Evolutionary conservation across 2,888 invertebrate genomes (phyloP), one percentile per base, ranked within the genome.

Genomic region (Ptychoptera contaminata): DNA sequence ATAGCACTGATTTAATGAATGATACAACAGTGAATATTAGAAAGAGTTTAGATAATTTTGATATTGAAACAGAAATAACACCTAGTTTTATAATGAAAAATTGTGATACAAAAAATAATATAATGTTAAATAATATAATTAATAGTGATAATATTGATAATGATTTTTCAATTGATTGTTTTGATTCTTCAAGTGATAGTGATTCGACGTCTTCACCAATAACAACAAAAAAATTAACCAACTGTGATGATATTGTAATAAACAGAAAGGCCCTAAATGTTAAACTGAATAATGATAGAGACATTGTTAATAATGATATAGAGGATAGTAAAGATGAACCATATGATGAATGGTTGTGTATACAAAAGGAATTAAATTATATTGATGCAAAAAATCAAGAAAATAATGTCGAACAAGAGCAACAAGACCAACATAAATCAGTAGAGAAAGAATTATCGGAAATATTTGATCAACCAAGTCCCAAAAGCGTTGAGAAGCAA

Each of bases 301-400:
- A 37, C 30, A 45, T 14, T 53, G 56, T 8, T 51, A 52, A 16
- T 11, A 40, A 50, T n/a, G 49, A 35, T 5, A 45, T 45, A 48
- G 49, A 48, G 43, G 50, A 51, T 31, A 49, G 49, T 29, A 50
- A 49, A 36, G 43, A 47, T 48, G 63, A 64, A 48, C 71, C 72
- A 47, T 74, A 75, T 52, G 79, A 79, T 56, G 77, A 77, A 56
- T 79, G 78, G 77, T 67, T 76, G 36, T 77, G 77, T 50, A 73
- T 78, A 46, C 77, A 78, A 53, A 73, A 77, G 44, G 79, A 79
- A 54, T 61, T 79, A 3, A 76, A 69, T 54, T 50, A 72, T 34
- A 67, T 69, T 39, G 47, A 51, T n/a, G 53, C 53, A 41, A 46
- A 53, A 49, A 52, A 51, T 16, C 23, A 43, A n/a, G 35, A 37